Evolutionary conservation across 2,888 invertebrate genomes (phyloP).

Genomic region (Drosophila subquinaria): DNA sequence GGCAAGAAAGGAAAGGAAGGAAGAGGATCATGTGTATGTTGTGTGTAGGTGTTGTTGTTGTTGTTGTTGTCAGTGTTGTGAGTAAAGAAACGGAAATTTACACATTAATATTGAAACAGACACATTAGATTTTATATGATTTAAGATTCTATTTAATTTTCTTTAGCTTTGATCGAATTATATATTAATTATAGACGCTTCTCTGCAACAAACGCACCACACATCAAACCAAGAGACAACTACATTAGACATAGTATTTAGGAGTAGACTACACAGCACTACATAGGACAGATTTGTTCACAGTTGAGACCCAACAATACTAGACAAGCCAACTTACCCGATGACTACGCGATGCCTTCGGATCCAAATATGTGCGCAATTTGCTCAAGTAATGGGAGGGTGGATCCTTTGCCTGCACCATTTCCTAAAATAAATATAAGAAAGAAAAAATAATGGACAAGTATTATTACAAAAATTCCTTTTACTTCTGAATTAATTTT

Average conservation of each 20-base stretch:
- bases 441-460: not conserved
- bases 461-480: not conserved
- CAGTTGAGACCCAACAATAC: not conserved
- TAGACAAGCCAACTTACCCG: constrained; percentile 89
- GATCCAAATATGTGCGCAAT: constrained; percentile 97
- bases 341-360: constrained; percentile 97
- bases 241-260: constrained; percentile 14
- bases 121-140: constrained; percentile 46
- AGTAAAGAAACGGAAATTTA: constrained; percentile 79
- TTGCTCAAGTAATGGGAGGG: constrained; percentile 98
- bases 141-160: constrained; percentile 13
- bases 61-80: constrained; percentile 72
- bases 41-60: constrained; percentile 42
- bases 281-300: constrained; percentile 23
- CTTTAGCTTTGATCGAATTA: constrained; percentile 11
- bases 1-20: constrained; percentile 22
- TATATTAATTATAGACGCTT: constrained; percentile 28
- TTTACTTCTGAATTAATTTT: not conserved
- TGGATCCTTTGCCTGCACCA: constrained; percentile 99
- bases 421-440: constrained; percentile 90
- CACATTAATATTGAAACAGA: constrained; percentile 76
- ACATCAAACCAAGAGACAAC: constrained; percentile 26
- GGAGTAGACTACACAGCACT: constrained; percentile 17
- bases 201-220: constrained; percentile 54
- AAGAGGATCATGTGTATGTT: constrained; percentile 30